Evolutionary conservation across 2,888 invertebrate species (phyloP).

Genomic region (Caenorhabditis wallacei): DNA sequence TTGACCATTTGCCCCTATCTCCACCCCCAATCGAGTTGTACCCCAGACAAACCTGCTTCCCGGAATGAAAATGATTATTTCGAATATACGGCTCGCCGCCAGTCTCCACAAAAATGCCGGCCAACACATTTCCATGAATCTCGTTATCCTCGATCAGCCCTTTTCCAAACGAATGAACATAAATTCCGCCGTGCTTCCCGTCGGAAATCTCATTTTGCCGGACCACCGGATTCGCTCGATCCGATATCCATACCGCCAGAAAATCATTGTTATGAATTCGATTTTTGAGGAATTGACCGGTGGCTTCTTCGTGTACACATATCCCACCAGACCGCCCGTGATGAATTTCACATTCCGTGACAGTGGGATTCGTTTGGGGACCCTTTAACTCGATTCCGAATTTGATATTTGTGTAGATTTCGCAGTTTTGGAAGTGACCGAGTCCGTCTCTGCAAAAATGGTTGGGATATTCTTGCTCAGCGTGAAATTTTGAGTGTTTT

Average conservation of each 20-base stretch:
- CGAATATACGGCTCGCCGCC: slow-evolving; percentile 91
- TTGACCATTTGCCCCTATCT: no score
- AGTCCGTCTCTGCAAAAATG: slow-evolving; percentile 68
- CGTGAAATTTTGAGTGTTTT: neutral
- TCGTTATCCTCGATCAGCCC: slow-evolving; percentile 99
- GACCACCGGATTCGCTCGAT: slow-evolving; percentile 92
- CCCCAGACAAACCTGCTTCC: slow-evolving; percentile 89
- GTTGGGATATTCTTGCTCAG: neutral
- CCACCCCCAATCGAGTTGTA: no score
- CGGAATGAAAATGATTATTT: slow-evolving; percentile 97
- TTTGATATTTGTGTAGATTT: slow-evolving; percentile 98
- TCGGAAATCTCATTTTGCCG: slow-evolving; percentile 99
- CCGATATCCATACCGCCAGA: slow-evolving; percentile 98
- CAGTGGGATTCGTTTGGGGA: slow-evolving; percentile 95
- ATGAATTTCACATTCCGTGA: slow-evolving; percentile 98
- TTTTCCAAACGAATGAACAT: slow-evolving; percentile 98
- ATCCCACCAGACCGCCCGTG: slow-evolving; percentile 91
- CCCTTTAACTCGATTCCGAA: slow-evolving; percentile 99
- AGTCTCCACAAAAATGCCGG: slow-evolving; percentile 89
- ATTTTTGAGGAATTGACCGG: slow-evolving; percentile 99
- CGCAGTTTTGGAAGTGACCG: slow-evolving; percentile 98
- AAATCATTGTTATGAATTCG: slow-evolving; percentile 99
- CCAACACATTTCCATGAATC: slow-evolving; percentile 94
- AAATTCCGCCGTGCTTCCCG: slow-evolving; percentile 98
- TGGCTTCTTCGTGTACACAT: slow-evolving; percentile 95